Conservation (phyloP, 2,113 vertebrate species). For the Mesoclemmys tuberculata region DNA sequence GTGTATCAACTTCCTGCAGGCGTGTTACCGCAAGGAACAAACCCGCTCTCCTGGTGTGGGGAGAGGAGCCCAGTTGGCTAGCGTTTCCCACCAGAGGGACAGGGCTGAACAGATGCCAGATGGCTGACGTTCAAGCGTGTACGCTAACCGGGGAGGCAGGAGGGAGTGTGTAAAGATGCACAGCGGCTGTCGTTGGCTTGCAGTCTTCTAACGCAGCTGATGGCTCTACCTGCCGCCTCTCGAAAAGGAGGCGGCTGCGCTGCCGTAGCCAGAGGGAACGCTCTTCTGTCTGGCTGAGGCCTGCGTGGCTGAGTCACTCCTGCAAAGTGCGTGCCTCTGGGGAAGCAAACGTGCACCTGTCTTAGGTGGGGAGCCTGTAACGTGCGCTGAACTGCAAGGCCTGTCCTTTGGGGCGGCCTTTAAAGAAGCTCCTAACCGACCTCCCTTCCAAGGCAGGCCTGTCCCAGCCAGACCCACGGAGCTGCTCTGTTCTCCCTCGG, state of each 20-base stretch:
- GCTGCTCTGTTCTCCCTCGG: neutral
- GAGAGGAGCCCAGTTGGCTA: neutral
- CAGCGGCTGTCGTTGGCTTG: neutral
- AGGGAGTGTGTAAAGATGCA: neutral
- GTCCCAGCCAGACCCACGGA: neutral
- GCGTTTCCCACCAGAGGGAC: neutral
- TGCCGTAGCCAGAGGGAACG: neutral
- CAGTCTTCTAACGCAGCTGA: neutral
- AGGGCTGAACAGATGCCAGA: neutral
- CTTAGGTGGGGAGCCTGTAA: neutral
- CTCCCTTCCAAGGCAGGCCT: neutral
- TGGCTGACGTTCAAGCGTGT: neutral
- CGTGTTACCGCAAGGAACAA: neutral
- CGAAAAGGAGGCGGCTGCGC: neutral
- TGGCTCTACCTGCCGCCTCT: neutral
- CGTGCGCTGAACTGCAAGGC: neutral
- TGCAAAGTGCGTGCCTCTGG: neutral
- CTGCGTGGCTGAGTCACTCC: neutral
- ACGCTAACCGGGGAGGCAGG: neutral
- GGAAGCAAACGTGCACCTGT: neutral
- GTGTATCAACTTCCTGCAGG: too few relatives aligned
- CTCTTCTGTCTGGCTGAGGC: neutral
- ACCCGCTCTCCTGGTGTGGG: neutral
- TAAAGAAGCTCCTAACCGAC: neutral
- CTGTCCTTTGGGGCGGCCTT: neutral